Percentiles rank a stretch among this genome's conserved stretches.
phyloP scores from a whole-genome alignment of 2,888 invertebrate genomes.

The Tinea semifulvella region DNA sequence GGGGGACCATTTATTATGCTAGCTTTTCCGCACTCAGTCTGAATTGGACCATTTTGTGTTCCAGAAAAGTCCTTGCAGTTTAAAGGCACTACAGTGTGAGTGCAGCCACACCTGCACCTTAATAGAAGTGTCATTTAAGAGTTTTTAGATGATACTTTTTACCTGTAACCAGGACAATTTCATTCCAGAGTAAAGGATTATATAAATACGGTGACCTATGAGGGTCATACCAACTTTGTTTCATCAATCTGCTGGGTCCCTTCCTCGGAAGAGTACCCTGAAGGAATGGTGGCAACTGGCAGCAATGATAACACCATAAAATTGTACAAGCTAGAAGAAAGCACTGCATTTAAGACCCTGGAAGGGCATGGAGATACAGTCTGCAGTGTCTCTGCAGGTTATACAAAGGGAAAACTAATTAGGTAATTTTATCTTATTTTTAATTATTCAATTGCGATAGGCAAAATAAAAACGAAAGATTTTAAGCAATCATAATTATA shows the following conservation, averaged over 20 bases:
- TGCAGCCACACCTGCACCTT: no score
- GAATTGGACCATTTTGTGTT: no score
- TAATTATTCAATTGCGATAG: no score
- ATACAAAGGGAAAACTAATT: conserved; percentile 45
- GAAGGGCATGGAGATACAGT: conserved; percentile 83
- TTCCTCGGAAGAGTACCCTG: conserved; percentile 73
- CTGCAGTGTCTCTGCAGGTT: conserved; percentile 56
- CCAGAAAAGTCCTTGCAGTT: no score
- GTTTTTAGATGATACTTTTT: no score
- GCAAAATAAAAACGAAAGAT: no score
- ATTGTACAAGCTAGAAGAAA: conserved; percentile 77
- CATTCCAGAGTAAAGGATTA: conserved; percentile 69
- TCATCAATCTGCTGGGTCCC: conserved; percentile 81
- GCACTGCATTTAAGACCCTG: conserved; percentile 72
- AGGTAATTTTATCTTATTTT: conserved; percentile 34
- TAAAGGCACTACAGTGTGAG: no score
- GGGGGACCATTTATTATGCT: no score
- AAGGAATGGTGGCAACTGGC: conserved; percentile 86
- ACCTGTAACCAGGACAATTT: no score
- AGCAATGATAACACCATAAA: conserved; percentile 88
- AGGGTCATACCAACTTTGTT: conserved; percentile 88
- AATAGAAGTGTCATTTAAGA: no score
- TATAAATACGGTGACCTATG: conserved; percentile 71
- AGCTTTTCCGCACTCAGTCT: no score
- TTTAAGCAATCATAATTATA: no score